Conservation (phyloP, 1,140 invertebrate genomes). For the Bombus turneri region DNA sequence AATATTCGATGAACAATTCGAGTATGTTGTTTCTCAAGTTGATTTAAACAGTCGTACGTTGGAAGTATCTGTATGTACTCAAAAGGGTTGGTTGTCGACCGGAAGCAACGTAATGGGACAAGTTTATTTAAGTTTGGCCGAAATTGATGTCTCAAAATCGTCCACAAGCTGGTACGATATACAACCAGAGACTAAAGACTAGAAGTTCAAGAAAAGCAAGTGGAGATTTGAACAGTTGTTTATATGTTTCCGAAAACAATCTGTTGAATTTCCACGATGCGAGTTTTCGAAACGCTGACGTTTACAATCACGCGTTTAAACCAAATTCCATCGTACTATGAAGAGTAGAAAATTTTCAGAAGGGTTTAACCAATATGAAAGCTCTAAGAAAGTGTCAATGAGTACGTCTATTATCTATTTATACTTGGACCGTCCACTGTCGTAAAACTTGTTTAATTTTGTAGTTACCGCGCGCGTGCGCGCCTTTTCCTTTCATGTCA, state of each 20-base stretch:
- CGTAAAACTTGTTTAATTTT: slow-evolving; percentile 17
- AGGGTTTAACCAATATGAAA: slow-evolving; percentile 9
- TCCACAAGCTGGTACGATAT: slow-evolving; percentile 89
- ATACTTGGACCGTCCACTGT: slow-evolving; percentile 59
- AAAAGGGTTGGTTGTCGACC: slow-evolving; percentile 90
- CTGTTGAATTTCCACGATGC: slow-evolving; percentile 44
- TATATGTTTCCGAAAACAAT: slow-evolving; percentile 34
- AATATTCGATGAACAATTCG: slow-evolving; percentile 94
- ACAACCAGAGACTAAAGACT: slow-evolving; percentile 83
- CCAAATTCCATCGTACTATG: background rate
- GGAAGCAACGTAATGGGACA: slow-evolving; percentile 92
- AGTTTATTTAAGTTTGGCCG: slow-evolving; percentile 86
- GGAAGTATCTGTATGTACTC: slow-evolving; percentile 92
- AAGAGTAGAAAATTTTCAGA: background rate
- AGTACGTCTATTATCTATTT: slow-evolving; percentile 26
- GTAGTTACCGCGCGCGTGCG: background rate
- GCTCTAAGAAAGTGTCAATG: slow-evolving; percentile 20
- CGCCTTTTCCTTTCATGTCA: background rate
- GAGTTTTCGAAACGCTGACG: slow-evolving; percentile 38
- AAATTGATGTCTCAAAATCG: slow-evolving; percentile 86
- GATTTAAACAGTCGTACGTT: slow-evolving; percentile 88
- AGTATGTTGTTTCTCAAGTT: slow-evolving; percentile 90
- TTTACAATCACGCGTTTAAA: background rate
- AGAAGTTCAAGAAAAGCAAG: slow-evolving; percentile 66
- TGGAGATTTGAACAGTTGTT: slow-evolving; percentile 50